These are phyloP conservation scores for Rhopalosiphum nymphaeae DNA, from an alignment of 2,888 invertebrate genomes.

Conservation along the genomic window DNA sequence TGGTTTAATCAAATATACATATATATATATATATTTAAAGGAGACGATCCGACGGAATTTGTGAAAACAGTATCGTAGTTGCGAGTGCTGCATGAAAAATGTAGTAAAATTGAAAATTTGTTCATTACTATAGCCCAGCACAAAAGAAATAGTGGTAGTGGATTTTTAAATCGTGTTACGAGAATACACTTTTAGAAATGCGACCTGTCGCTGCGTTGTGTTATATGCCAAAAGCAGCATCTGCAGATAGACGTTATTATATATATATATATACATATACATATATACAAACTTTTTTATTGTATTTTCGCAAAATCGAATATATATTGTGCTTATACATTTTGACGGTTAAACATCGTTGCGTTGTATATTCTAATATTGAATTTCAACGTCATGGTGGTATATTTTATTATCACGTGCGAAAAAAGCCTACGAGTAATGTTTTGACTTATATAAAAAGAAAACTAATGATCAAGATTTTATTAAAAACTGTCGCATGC, in stretches of 20 bases:
- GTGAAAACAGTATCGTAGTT: not conserved
- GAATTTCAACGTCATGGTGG: not conserved
- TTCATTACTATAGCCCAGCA: not conserved
- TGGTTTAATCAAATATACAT: not conserved
- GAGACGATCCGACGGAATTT: not conserved
- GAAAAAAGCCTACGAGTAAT: not conserved
- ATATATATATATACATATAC: not conserved
- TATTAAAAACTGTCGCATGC: not conserved
- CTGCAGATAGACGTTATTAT: not conserved
- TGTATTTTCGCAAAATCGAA: not conserved
- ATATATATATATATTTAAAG: not conserved
- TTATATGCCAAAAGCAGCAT: not conserved
- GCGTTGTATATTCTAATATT: not conserved
- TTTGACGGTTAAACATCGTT: not conserved
- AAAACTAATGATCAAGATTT: not conserved
- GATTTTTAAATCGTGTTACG: not conserved
- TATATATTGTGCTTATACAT: not conserved
- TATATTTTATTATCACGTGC: not conserved
- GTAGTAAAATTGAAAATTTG: not conserved
- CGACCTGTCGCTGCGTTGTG: not conserved
- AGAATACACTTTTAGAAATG: not conserved
- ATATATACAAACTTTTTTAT: too few species aligned
- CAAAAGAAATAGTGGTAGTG: not conserved
- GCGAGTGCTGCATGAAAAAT: not conserved
- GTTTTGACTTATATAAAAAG: not conserved